These are phyloP conservation scores for Goniozus legneri DNA, from an alignment of 1,140 invertebrate genomes.

Conservation along the genomic window DNA sequence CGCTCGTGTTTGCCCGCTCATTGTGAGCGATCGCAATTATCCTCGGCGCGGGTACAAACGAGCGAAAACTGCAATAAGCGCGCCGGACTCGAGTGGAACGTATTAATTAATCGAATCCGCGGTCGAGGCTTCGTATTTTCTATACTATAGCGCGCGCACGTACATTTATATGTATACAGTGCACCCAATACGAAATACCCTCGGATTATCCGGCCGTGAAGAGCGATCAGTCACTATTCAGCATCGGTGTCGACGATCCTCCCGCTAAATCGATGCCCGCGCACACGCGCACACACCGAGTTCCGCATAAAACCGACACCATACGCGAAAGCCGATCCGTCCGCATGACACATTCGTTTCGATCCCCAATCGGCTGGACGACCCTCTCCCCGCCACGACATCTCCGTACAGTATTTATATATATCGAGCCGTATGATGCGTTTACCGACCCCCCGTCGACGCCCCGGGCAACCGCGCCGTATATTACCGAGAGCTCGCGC, in stretches of 20 bases:
- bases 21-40: too few relatives aligned
- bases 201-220: conserved; percentile 28
- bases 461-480: conserved; percentile 4
- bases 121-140: not conserved
- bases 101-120: conserved; percentile 8
- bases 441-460: conserved; percentile 17
- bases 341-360: conserved; percentile 30
- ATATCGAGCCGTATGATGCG: conserved; percentile 27
- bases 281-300: conserved; percentile 9
- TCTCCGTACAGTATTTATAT: conserved; percentile 24
- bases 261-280: conserved; percentile 15
- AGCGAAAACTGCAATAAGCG: too few relatives aligned
- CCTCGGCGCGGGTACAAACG: too few relatives aligned
- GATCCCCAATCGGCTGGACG: conserved; percentile 22
- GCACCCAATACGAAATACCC: conserved; percentile 11
- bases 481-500: too few relatives aligned
- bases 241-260: conserved; percentile 22
- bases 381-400: conserved; percentile 1
- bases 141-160: not conserved
- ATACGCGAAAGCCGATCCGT: conserved; percentile 10
- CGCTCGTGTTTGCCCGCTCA: too few relatives aligned
- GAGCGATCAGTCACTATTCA: conserved; percentile 34
- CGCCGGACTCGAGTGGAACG: not conserved
- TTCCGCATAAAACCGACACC: too few relatives aligned
- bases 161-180: too few relatives aligned